phyloP scores from a whole-genome alignment of 2,113 vertebrate species.

The Corvus hawaiiensis region DNA sequence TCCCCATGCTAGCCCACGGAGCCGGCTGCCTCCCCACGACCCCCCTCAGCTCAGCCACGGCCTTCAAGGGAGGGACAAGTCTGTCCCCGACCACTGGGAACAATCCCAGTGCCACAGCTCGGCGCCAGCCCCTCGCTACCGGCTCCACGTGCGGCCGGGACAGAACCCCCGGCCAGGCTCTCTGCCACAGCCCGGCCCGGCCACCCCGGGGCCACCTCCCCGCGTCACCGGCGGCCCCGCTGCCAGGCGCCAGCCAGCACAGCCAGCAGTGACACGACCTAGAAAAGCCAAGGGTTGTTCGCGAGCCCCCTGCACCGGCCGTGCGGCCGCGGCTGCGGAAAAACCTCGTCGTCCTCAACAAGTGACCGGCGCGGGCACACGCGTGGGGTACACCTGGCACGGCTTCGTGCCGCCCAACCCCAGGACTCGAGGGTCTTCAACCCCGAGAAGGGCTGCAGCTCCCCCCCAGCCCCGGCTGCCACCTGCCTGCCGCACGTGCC shows the following conservation, averaged over 20 bases:
- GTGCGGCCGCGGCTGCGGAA: background rate
- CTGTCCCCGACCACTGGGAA: fast-evolving
- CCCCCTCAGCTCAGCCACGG: background rate
- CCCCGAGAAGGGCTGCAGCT: background rate
- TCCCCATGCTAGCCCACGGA: background rate
- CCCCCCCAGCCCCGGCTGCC: background rate
- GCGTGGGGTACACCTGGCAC: background rate
- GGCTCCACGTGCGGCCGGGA: fast-evolving
- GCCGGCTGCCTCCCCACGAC: background rate
- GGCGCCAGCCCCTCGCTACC: fast-evolving
- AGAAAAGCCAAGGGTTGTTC: slow-evolving; percentile 32
- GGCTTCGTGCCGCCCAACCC: background rate
- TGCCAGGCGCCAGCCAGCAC: background rate
- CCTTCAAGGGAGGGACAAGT: background rate
- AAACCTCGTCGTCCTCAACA: background rate
- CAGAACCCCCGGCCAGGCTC: fast-evolving
- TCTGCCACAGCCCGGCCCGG: background rate
- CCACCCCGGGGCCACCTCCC: background rate
- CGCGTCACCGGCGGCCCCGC: background rate
- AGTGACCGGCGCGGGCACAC: background rate
- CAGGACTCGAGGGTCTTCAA: fast-evolving
- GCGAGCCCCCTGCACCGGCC: background rate
- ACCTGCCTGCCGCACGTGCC: slow-evolving; percentile 7
- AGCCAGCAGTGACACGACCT: slow-evolving; percentile 30
- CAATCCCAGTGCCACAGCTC: fast-evolving